Evolutionary conservation across 1,140 invertebrate genomes (phyloP).

Genomic region (Piezodorus guildinii): DNA sequence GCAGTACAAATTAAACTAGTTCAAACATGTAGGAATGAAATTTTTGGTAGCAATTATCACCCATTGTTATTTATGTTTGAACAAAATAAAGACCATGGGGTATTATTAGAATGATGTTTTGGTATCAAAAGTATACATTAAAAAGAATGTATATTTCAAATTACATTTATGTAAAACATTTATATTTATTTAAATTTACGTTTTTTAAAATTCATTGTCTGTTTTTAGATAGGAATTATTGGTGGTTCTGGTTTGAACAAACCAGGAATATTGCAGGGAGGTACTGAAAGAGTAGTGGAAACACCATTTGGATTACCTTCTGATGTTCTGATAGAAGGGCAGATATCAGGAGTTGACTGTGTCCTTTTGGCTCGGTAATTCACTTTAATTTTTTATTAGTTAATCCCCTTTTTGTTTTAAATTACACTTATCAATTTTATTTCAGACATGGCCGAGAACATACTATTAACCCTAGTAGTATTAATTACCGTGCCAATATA

Average conservation of each 20-base stretch:
- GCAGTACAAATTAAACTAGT: too few species aligned
- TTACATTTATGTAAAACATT: too few species aligned
- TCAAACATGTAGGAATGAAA: too few species aligned
- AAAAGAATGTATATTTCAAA: too few species aligned
- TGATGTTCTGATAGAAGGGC: slow-evolving; percentile 62
- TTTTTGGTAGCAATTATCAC: too few species aligned
- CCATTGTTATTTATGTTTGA: too few species aligned
- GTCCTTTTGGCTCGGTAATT: slow-evolving; percentile 64
- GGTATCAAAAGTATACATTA: too few species aligned
- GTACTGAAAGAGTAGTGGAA: slow-evolving; percentile 45
- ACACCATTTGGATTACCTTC: slow-evolving; percentile 84
- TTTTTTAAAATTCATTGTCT: too few species aligned
- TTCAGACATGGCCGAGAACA: slow-evolving; percentile 80
- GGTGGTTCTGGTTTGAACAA: slow-evolving; percentile 87
- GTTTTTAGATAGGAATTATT: slow-evolving; percentile 85
- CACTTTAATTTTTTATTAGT: background rate
- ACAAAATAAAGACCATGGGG: too few species aligned
- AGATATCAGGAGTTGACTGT: slow-evolving; percentile 64
- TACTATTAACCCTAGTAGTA: slow-evolving; percentile 59
- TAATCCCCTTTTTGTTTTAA: background rate
- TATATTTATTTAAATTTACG: too few species aligned
- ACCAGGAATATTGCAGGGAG: slow-evolving; percentile 64
- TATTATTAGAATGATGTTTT: too few species aligned
- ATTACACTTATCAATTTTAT: background rate
- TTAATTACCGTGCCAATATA: slow-evolving; percentile 96